These are phyloP conservation scores for Drosophila grimshawi DNA, from an alignment of 1,140 invertebrate genomes.

Conservation along the genomic window DNA sequence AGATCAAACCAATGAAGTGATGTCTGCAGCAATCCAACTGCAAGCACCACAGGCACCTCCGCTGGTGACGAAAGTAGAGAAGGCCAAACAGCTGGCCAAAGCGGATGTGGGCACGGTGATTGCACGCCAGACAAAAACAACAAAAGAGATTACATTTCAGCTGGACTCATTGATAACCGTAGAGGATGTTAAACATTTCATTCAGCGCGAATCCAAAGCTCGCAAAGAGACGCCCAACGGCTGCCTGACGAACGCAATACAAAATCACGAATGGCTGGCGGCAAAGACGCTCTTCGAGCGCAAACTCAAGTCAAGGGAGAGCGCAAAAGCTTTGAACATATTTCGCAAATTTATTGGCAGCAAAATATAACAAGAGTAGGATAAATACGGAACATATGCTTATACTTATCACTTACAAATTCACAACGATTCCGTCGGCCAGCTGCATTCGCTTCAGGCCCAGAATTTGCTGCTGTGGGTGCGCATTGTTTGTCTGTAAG, in stretches of 20 bases:
- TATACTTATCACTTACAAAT: conserved; percentile 16
- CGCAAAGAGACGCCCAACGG: conserved; percentile 41
- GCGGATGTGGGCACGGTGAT: conserved; percentile 60
- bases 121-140: conserved; percentile 11
- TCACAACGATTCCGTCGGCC: conserved; percentile 53
- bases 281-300: conserved; percentile 67
- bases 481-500: conserved; percentile 30
- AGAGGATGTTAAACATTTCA: conserved; percentile 62
- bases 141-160: conserved; percentile 24
- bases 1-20: background rate
- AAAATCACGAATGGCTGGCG: conserved; percentile 70
- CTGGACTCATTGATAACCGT: conserved; percentile 41
- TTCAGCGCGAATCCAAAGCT: conserved; percentile 55
- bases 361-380: conserved; percentile 59
- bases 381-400: conserved; percentile 2
- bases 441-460: conserved; percentile 51
- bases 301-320: conserved; percentile 58
- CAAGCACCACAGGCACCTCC: conserved; percentile 13
- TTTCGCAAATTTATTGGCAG: conserved; percentile 79
- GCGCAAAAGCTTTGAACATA: conserved; percentile 67
- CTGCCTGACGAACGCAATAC: conserved; percentile 59
- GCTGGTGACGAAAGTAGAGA: conserved; percentile 55
- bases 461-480: conserved; percentile 43
- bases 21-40: background rate
- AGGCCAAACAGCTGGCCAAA: conserved; percentile 47